These are phyloP conservation scores for Catharus minimus DNA, from an alignment of 2,113 vertebrate species.

Conservation along the genomic window DNA sequence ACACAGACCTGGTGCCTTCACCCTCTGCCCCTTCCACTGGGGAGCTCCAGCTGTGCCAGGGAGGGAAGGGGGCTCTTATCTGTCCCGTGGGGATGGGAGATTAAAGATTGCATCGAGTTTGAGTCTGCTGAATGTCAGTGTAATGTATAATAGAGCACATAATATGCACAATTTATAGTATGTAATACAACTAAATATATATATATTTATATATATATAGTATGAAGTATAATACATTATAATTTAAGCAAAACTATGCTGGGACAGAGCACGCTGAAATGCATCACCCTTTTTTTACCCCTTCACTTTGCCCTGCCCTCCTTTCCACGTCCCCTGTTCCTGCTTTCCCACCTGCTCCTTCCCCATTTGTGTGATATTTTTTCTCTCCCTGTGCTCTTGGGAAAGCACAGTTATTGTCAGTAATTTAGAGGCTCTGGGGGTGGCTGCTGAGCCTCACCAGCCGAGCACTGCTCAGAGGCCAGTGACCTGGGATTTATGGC, in stretches of 20 bases:
- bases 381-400: constrained; percentile 19
- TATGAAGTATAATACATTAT: neutral
- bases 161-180: neutral
- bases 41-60: neutral
- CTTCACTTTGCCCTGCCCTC: neutral
- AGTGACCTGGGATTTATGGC: constrained; percentile 77
- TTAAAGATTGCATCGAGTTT: neutral
- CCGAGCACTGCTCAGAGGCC: constrained; percentile 73
- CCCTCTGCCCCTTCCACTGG: neutral
- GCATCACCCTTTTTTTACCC: neutral
- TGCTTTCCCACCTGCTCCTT: neutral
- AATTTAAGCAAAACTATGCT: neutral
- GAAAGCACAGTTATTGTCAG: constrained; percentile 62
- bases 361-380: neutral
- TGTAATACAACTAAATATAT: no score
- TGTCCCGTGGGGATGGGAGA: neutral
- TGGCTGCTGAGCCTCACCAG: constrained; percentile 55
- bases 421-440: constrained; percentile 74
- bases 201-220: no score
- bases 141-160: neutral
- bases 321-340: neutral
- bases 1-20: neutral
- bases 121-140: neutral
- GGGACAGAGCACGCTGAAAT: neutral
- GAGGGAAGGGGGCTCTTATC: neutral